phyloP scores from a whole-genome alignment of 2,113 vertebrate genomes.

The Sinocyclocheilus anshuiensis region DNA sequence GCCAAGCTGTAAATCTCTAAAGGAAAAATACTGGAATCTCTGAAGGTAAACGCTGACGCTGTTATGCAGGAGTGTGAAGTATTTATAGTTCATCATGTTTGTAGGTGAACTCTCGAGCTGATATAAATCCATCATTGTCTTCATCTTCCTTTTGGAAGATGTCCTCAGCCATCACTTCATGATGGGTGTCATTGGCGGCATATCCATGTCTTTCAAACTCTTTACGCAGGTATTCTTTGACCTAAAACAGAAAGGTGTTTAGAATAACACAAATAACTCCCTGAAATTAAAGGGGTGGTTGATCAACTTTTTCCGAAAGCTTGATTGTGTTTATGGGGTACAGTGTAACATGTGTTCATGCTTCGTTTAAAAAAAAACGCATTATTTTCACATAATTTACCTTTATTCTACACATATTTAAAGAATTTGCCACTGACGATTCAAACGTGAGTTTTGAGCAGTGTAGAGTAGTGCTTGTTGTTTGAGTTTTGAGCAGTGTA shows the following conservation, averaged over 20 bases:
- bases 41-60: slow-evolving; percentile 9
- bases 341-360: too few relatives aligned
- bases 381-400: too few relatives aligned
- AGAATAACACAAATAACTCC: background rate
- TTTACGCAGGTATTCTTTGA: slow-evolving; percentile 90
- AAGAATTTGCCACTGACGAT: too few relatives aligned
- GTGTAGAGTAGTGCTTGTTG: too few relatives aligned
- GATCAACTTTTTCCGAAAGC: too few relatives aligned
- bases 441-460: too few relatives aligned
- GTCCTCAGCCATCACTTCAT: slow-evolving; percentile 88
- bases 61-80: background rate
- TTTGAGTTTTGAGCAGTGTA: too few relatives aligned
- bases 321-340: too few relatives aligned
- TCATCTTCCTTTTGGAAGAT: slow-evolving; percentile 96
- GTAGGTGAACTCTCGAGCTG: slow-evolving; percentile 95
- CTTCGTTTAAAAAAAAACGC: too few relatives aligned
- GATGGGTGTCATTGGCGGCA: slow-evolving; percentile 89
- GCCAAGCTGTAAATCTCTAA: too few relatives aligned
- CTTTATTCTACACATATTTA: too few relatives aligned
- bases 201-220: slow-evolving; percentile 93
- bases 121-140: slow-evolving; percentile 93
- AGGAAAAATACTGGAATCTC: background rate
- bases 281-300: background rate
- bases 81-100: slow-evolving; percentile 90
- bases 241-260: slow-evolving; percentile 71